Evolutionary conservation across 2,113 vertebrate genomes (phyloP), one percentile per base, ranked within the genome.

Genomic region (Capra hircus): DNA sequence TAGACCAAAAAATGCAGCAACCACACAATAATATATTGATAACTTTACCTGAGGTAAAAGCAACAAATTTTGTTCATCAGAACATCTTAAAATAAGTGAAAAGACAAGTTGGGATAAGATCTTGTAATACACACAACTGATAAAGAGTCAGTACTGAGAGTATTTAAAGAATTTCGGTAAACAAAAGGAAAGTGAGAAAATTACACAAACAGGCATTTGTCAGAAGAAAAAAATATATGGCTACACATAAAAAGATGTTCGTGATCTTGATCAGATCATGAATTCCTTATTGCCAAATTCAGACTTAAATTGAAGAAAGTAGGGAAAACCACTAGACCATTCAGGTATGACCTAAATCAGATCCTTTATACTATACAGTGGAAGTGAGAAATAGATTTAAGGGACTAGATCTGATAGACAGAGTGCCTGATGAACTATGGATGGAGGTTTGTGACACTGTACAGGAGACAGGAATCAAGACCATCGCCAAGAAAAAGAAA

Each of bases 1-100:
- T 91, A 95, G 87, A 77, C 30, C 48, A 14, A 53, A 59, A 97
- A 84, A 67, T 57, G 9, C 6, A 52, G 30, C 92, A 43, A 82
- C 59, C 83, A 67, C 81, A 97, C 82, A 90, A 86, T 90, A 97
- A 92, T 91, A 88, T 92, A 92, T 55, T 95, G 55, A 94, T 92
- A 95, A 78, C 43, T 95, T 94, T 96, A 2, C 53, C 60, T 91
- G 91, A 43, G 93, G 87, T 95, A 91, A 94, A 97, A 88, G 4
- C 77, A 93, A 93, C 16, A 93, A 86, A 23, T 83, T 52, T 30
- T 78, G 40, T 95, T 84, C 15, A 94, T 96, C 74, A 89, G 48
- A 97, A 81, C 28, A 92, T 45, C 36, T 87, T 93, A 88, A 96
- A 94, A 59, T 88, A 91, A 90, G 60, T 83, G 67, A 94, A 94